Evolutionary conservation across 1,140 invertebrate genomes (phyloP).

Genomic region (Neoseiulus cucumeris): DNA sequence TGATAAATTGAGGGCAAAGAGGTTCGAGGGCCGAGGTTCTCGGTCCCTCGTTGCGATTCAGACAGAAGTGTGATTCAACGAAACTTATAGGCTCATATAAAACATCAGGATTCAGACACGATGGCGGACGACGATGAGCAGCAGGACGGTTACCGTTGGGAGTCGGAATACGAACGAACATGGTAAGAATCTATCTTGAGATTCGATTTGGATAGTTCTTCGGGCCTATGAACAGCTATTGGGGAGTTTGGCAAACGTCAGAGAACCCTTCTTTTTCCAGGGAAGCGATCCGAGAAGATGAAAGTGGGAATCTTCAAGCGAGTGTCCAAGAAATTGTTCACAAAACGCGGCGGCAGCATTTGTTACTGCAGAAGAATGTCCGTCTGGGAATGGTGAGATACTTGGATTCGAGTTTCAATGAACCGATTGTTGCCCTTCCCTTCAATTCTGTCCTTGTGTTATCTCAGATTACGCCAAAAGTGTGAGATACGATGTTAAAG

Average conservation of each 20-base stretch:
- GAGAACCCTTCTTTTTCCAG: conserved; percentile 30
- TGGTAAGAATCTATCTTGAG: conserved; percentile 38
- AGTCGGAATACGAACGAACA: conserved; percentile 89
- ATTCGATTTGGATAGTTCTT: conserved; percentile 13
- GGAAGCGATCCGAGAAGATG: conserved; percentile 91
- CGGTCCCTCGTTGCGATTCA: too few relatives aligned
- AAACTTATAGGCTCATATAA: too few relatives aligned
- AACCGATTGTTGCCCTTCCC: too few relatives aligned
- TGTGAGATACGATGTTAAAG: conserved; percentile 3
- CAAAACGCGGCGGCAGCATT: conserved; percentile 56
- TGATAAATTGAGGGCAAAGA: too few relatives aligned
- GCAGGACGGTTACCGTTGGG: conserved; percentile 75
- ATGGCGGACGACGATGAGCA: conserved; percentile 46
- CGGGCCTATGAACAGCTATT: conserved; percentile 13
- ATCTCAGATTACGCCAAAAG: too few relatives aligned
- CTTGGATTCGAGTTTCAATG: neutral
- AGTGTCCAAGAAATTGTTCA: conserved; percentile 74
- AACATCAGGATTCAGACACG: too few relatives aligned
- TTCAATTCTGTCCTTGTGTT: neutral
- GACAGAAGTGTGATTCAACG: too few relatives aligned
- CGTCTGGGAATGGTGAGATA: conserved; percentile 54
- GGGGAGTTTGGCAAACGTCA: neutral
- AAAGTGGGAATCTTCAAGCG: conserved; percentile 67
- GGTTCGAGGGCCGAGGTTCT: too few relatives aligned
- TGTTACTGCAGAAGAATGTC: conserved; percentile 45